Evolutionary conservation across 2,888 invertebrate species (phyloP), one percentile per base, ranked within the genome.

Genomic region (Pristionchus arcanus): DNA sequence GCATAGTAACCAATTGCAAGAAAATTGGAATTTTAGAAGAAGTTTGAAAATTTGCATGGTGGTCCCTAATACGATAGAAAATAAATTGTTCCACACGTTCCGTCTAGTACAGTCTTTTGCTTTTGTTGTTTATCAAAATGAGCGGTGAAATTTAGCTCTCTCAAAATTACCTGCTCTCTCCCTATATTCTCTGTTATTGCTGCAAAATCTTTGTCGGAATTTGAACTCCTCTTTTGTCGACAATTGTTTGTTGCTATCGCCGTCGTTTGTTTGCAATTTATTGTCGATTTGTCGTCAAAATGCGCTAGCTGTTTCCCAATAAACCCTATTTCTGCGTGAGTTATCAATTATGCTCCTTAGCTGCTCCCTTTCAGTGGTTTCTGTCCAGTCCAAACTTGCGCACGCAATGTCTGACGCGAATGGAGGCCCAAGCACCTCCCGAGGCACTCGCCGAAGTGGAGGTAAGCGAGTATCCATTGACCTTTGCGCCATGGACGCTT

Each of bases 351-450:
- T 34, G 16, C 2, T 71, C 7, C 13, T 5, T 77, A 25, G 9
- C 42, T 11, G 28, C 42, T 21, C n/a, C n/a, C 25, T n/a, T 81
- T 53, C 81, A 81, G 49, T 81, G n/a, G 81, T 81, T 81, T 42
- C 49, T 81, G 42, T 28, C 49, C n/a, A 53, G 42, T 53, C 37
- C 53, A 49, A 81, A 81, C 81, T 81, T 81, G 49, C 81, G 49
- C 42, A 13, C 28, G n/a, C 81, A 81, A 81, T 81, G 81, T 53
- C 49, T 11, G 81, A 81, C 81, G 49, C 81, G 81, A 53, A 81
- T 9, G 81, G 49, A 49, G 81, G 49, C n/a, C 53, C 81, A 49
- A 53, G 49, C 49, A 49, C 81, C 49, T 81, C 81, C 81, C 25
- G 81, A 53, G 25, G 49, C 81, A 34, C 25, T 19, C 81, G 81